Conservation (phyloP, 2,888 invertebrate species). For the Noctua pronuba region DNA sequence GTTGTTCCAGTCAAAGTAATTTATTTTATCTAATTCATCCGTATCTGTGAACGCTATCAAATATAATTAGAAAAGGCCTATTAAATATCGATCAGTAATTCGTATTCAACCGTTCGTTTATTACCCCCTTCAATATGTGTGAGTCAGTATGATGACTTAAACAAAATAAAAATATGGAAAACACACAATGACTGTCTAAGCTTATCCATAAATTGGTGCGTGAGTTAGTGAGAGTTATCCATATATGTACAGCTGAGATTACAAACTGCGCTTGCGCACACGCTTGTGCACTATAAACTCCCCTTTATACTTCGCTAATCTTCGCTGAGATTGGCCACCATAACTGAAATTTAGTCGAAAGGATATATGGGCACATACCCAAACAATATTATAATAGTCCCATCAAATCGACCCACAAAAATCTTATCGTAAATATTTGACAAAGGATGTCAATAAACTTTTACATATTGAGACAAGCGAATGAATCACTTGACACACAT, state of each 20-base stretch:
- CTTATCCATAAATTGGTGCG: not conserved
- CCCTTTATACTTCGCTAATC: not conserved
- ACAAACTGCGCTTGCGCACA: not conserved
- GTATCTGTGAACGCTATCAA: no score
- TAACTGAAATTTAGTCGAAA: not conserved
- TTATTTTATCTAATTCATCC: no score
- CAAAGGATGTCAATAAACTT: conserved; percentile 37
- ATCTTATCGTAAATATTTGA: conserved; percentile 4
- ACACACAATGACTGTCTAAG: not conserved
- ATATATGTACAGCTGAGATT: not conserved
- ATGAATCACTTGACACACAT: conserved; percentile 52
- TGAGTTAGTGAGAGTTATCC: not conserved
- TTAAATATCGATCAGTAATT: not conserved
- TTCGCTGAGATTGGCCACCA: not conserved
- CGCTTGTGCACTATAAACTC: not conserved
- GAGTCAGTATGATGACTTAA: not conserved
- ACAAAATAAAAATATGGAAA: not conserved
- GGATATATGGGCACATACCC: not conserved
- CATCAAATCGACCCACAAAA: conserved; percentile 1
- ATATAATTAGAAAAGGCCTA: not conserved
- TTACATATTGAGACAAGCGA: not conserved
- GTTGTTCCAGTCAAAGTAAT: no score
- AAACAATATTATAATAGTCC: not conserved
- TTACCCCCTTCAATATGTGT: not conserved
- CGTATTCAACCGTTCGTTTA: not conserved